These are phyloP conservation scores for Drosophila mimica DNA, from an alignment of 2,888 invertebrate species.

Conservation along the genomic window DNA sequence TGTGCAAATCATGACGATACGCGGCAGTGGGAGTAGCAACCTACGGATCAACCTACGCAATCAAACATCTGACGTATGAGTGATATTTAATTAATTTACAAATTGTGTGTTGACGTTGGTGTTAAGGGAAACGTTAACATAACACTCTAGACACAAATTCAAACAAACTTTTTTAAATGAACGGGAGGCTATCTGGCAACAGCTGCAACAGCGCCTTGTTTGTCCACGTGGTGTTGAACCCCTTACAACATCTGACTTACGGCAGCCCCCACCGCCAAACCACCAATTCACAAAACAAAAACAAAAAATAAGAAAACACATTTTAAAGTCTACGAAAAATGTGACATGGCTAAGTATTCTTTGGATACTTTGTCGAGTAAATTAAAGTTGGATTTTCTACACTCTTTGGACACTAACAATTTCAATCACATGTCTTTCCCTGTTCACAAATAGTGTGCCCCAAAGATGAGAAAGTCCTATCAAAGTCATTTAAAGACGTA, in stretches of 20 bases:
- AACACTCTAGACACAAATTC: conserved; percentile 30
- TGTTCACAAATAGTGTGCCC: background rate
- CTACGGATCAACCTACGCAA: background rate
- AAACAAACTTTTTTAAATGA: conserved; percentile 19
- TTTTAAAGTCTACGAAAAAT: conserved; percentile 49
- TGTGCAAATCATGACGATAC: conserved; percentile 21
- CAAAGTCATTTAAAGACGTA: background rate
- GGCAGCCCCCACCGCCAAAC: background rate
- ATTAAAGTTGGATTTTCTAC: conserved; percentile 55
- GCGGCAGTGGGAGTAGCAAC: background rate
- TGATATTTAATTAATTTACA: conserved; percentile 71
- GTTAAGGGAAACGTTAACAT: conserved; percentile 14
- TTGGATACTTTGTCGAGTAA: conserved; percentile 9
- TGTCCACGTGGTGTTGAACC: conserved; percentile 23
- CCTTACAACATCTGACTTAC: background rate
- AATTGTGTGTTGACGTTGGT: conserved; percentile 34
- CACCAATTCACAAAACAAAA: background rate
- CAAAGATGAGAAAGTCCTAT: background rate
- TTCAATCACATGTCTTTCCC: conserved; percentile 15
- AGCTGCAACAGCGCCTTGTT: conserved; percentile 38
- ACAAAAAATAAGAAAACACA: conserved; percentile 15
- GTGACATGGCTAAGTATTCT: conserved; percentile 38
- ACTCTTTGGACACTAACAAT: conserved; percentile 31
- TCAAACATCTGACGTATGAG: conserved; percentile 55
- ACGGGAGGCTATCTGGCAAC: conserved; percentile 23